These are phyloP conservation scores for Chlorops oryzae DNA, from an alignment of 1,140 invertebrate genomes.

Conservation along the genomic window DNA sequence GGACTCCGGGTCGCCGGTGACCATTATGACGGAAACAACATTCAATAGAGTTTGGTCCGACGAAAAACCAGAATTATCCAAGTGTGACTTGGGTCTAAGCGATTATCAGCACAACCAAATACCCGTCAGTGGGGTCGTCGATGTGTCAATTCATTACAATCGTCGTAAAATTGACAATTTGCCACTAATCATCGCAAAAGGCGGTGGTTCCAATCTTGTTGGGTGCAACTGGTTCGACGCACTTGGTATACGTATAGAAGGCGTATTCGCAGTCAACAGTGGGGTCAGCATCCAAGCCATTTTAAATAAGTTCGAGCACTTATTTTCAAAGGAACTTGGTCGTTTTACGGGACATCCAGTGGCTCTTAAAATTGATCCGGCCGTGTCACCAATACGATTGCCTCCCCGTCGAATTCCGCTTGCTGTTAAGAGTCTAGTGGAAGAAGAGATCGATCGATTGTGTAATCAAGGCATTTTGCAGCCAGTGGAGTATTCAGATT, in stretches of 20 bases:
- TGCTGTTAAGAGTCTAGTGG: not conserved
- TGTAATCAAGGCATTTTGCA: too few relatives aligned
- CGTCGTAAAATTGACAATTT: too few relatives aligned
- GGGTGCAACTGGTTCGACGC: constrained; percentile 23
- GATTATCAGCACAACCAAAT: too few relatives aligned
- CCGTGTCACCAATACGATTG: not conserved
- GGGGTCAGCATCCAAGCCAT: not conserved
- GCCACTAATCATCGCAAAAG: constrained; percentile 13
- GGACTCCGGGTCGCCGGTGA: too few relatives aligned
- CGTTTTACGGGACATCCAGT: not conserved
- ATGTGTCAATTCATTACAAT: too few relatives aligned
- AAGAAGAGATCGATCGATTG: too few relatives aligned
- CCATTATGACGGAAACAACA: too few relatives aligned
- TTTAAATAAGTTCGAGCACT: not conserved
- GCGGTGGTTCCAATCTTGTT: constrained; percentile 13
- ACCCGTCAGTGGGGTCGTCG: too few relatives aligned
- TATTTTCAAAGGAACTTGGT: not conserved
- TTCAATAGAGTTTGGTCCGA: not conserved
- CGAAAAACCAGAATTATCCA: too few relatives aligned
- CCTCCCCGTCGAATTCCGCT: not conserved
- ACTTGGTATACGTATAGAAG: constrained; percentile 15
- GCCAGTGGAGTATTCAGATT: too few relatives aligned
- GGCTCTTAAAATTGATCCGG: not conserved
- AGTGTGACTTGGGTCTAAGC: too few relatives aligned
- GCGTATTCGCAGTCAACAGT: constrained; percentile 6